Conservation (phyloP, 2,888 invertebrate genomes). For the Lycia hirtaria region DNA sequence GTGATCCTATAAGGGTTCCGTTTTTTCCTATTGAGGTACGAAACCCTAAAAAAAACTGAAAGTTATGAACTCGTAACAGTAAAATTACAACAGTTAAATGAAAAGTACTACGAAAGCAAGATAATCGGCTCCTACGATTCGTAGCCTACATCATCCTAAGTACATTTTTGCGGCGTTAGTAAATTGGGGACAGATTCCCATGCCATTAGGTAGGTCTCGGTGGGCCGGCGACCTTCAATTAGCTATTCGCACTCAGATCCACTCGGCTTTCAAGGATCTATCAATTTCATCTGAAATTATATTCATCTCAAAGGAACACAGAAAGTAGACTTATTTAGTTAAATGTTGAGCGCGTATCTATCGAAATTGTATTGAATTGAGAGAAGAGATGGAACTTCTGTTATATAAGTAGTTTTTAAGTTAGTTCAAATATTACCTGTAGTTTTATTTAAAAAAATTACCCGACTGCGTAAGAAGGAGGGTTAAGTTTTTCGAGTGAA, state of each 20-base stretch:
- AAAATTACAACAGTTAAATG: too few relatives aligned
- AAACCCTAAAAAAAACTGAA: too few relatives aligned
- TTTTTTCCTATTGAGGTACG: too few relatives aligned
- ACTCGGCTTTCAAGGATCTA: slow-evolving; percentile 23
- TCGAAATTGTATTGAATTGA: slow-evolving; percentile 7
- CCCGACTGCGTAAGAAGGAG: too few relatives aligned
- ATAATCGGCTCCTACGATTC: background rate
- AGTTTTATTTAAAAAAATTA: too few relatives aligned
- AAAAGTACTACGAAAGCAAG: too few relatives aligned
- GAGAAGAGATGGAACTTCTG: slow-evolving; percentile 1
- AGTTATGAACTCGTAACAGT: too few relatives aligned
- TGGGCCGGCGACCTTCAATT: slow-evolving; percentile 19
- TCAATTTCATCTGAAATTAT: slow-evolving; percentile 21
- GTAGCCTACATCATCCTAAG: background rate
- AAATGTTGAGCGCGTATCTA: slow-evolving; percentile 12
- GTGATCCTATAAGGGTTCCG: too few relatives aligned
- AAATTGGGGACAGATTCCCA: slow-evolving; percentile 17
- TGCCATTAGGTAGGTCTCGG: slow-evolving; percentile 21
- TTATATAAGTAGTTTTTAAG: too few relatives aligned
- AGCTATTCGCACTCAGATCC: slow-evolving; percentile 22
- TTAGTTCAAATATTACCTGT: too few relatives aligned
- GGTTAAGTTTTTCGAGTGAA: too few relatives aligned
- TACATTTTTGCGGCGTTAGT: slow-evolving; percentile 19
- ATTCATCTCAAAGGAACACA: slow-evolving; percentile 16
- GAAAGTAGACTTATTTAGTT: slow-evolving; percentile 13